Evolutionary conservation across 2,113 vertebrate genomes (phyloP).

Genomic region (Centrocercus urophasianus): DNA sequence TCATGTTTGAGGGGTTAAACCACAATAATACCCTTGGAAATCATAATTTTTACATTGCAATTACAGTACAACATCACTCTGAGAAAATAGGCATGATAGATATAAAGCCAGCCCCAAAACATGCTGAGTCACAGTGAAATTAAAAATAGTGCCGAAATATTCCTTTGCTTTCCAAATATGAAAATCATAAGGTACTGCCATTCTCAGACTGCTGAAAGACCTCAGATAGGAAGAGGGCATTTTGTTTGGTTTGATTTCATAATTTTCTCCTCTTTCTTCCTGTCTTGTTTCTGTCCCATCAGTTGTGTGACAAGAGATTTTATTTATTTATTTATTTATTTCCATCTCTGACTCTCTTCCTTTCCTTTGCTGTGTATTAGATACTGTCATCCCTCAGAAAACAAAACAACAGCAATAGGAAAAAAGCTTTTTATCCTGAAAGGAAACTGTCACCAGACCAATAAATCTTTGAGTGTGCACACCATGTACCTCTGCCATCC

Average conservation of each 20-base stretch:
- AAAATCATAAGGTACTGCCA: background rate
- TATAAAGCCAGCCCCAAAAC: background rate
- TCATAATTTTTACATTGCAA: background rate
- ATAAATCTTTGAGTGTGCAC: constrained; percentile 28
- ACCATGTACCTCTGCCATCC: background rate
- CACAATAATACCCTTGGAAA: background rate
- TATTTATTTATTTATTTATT: constrained; percentile 8
- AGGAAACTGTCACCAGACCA: constrained; percentile 54
- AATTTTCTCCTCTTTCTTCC: background rate
- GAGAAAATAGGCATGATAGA: background rate
- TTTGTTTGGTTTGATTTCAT: background rate
- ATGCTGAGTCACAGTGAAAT: background rate
- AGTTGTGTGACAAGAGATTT: background rate
- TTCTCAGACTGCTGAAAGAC: background rate
- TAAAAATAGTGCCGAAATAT: background rate
- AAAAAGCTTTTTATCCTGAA: constrained; percentile 43
- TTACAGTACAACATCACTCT: background rate
- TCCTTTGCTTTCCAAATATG: background rate
- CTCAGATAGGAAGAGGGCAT: background rate
- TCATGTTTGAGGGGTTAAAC: background rate
- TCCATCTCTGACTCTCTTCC: background rate
- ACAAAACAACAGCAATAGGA: background rate
- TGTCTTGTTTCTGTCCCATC: background rate
- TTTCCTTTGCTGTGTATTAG: constrained; percentile 19
- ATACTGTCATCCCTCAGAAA: constrained; percentile 30